Evolutionary conservation across 2,797 vertebrate species (phyloP).

Genomic region (Sebastolobus altivelis): DNA sequence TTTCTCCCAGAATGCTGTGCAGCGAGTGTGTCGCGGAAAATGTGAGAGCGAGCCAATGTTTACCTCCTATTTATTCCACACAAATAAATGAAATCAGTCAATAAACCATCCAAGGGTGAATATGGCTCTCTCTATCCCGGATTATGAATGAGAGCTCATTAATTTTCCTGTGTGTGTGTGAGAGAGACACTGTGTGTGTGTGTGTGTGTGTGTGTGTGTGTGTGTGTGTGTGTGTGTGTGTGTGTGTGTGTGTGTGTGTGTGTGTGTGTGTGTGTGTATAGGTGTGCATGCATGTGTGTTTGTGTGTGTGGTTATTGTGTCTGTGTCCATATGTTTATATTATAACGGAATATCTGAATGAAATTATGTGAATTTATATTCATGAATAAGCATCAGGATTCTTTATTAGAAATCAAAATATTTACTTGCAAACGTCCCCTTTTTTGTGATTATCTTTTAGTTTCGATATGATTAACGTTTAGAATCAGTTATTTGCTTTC

Average conservation of each 20-base stretch:
- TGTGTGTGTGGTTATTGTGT: conserved; percentile 4
- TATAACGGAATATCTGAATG: not conserved
- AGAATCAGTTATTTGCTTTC: not conserved
- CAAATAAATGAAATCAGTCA: conserved; percentile 99
- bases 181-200: not conserved
- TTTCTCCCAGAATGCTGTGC: conserved; percentile 90
- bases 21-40: conserved; percentile 90
- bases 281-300: not conserved
- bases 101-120: conserved; percentile 98
- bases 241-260: not conserved
- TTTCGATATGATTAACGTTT: no score
- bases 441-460: conserved; percentile 2
- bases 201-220: not conserved
- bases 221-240: conserved; percentile 1
- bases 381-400: not conserved
- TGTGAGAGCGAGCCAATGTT: conserved; percentile 92
- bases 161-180: conserved; percentile 68
- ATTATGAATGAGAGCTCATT: conserved; percentile 89
- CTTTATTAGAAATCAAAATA: conserved; percentile 16
- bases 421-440: not conserved
- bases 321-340: conserved; percentile 17
- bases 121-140: conserved; percentile 93
- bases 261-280: conserved; percentile 1
- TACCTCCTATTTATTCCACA: conserved; percentile 96
- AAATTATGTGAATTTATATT: conserved; percentile 14